phyloP scores from a whole-genome alignment of 1,140 invertebrate species.

The Hormaphis cornu region DNA sequence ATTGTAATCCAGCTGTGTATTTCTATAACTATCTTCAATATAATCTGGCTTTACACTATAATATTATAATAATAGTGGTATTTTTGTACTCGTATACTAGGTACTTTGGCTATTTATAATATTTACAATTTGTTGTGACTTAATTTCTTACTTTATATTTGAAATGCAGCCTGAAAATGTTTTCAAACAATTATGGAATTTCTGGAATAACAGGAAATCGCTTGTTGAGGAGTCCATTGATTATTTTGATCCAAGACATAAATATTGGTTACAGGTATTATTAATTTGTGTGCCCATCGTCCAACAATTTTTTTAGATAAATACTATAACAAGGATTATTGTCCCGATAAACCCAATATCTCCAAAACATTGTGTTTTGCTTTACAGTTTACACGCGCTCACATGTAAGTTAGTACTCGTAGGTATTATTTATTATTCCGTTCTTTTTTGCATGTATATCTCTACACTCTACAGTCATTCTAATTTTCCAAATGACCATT shows the following conservation, averaged over 20 bases:
- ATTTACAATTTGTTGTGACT: neutral
- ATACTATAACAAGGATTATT: neutral
- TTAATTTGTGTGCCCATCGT: neutral
- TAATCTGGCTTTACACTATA: too few relatives aligned
- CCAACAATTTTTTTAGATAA: neutral
- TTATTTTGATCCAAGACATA: conserved; percentile 26
- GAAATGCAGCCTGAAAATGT: conserved; percentile 9
- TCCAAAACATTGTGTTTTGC: neutral
- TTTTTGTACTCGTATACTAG: neutral
- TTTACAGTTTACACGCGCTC: neutral
- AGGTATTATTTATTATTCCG: neutral
- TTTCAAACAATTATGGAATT: conserved; percentile 6
- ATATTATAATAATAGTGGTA: too few relatives aligned
- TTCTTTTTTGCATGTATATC: neutral
- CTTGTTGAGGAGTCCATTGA: conserved; percentile 11
- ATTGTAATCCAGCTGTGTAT: too few relatives aligned
- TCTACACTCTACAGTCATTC: neutral
- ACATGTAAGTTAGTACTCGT: neutral
- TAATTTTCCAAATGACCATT: conserved; percentile 23
- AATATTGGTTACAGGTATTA: conserved; percentile 29
- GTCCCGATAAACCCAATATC: neutral
- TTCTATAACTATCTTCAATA: too few relatives aligned
- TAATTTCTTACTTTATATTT: neutral
- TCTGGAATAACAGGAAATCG: conserved; percentile 12
- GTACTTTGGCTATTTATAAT: too few relatives aligned